A percentile compares a stretch with the other conserved stretches of the same genome.
phyloP scores from a whole-genome alignment of 2,888 invertebrate species.

The Polymixis lichenea region DNA sequence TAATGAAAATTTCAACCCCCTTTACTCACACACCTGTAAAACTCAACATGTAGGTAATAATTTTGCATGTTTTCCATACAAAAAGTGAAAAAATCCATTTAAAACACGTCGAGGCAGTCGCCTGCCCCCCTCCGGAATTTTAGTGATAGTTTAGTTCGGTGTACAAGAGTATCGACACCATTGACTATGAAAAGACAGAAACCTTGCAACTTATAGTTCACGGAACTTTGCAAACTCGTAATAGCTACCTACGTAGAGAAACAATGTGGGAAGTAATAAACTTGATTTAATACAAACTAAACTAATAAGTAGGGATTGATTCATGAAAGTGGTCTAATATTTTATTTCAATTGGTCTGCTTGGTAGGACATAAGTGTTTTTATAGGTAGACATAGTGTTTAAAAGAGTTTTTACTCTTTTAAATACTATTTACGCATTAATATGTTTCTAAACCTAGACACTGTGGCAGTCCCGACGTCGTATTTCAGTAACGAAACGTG shows the following conservation, averaged over 20 bases:
- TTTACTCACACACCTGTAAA: too few relatives aligned
- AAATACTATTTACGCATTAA: not conserved
- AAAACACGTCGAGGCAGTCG: too few relatives aligned
- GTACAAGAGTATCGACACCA: too few relatives aligned
- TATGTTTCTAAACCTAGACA: not conserved
- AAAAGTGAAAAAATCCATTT: too few relatives aligned
- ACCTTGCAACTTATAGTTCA: slow-evolving; percentile 25
- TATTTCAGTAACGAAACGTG: not conserved
- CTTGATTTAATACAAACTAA: not conserved
- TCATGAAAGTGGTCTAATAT: not conserved
- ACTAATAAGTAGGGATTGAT: not conserved
- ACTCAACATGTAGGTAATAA: too few relatives aligned
- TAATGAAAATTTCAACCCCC: too few relatives aligned
- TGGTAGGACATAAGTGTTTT: not conserved
- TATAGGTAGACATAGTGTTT: not conserved
- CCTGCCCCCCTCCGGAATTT: too few relatives aligned
- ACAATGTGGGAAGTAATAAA: slow-evolving; percentile 43
- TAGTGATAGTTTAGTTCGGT: too few relatives aligned
- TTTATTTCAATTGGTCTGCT: not conserved
- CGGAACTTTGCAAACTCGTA: not conserved
- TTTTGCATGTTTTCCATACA: too few relatives aligned
- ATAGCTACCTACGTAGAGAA: slow-evolving; percentile 4
- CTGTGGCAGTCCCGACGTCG: too few relatives aligned
- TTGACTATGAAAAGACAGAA: slow-evolving; percentile 17
- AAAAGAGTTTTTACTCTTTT: not conserved